These are phyloP conservation scores for Sardina pilchardus DNA, from an alignment of 2,113 vertebrate genomes.

Conservation along the genomic window DNA sequence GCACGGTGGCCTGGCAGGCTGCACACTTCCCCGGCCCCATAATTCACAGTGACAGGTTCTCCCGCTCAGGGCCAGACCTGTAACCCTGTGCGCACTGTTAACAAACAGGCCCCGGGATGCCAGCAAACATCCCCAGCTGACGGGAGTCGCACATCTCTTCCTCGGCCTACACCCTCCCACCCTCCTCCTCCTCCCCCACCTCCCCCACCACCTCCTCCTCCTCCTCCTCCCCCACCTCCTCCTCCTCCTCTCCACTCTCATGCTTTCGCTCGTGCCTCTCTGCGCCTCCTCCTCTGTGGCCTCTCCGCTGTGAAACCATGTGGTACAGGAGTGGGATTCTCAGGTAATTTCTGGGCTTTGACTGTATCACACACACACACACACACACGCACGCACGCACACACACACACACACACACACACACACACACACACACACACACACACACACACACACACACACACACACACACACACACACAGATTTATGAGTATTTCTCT, in stretches of 20 bases:
- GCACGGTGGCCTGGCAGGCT: background rate
- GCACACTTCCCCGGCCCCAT: conserved; percentile 58
- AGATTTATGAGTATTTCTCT: too few relatives aligned
- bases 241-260: conserved; percentile 33
- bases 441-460: background rate
- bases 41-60: conserved; percentile 66
- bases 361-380: conserved; percentile 19
- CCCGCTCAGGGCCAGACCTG: conserved; percentile 57
- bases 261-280: background rate
- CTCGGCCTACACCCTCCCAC: conserved; percentile 30
- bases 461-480: background rate
- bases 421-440: background rate
- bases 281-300: background rate
- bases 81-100: conserved; percentile 58
- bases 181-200: conserved; percentile 25
- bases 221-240: conserved; percentile 23
- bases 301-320: background rate
- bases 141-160: conserved; percentile 14
- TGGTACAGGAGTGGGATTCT: background rate
- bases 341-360: background rate
- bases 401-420: conserved; percentile 2
- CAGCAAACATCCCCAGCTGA: conserved; percentile 33
- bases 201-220: too few relatives aligned
- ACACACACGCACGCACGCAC: background rate
- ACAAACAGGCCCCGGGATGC: conserved; percentile 53